Base-by-base conservation (phyloP, 2,797 vertebrate genomes). In the Anas bernieri region DNA sequence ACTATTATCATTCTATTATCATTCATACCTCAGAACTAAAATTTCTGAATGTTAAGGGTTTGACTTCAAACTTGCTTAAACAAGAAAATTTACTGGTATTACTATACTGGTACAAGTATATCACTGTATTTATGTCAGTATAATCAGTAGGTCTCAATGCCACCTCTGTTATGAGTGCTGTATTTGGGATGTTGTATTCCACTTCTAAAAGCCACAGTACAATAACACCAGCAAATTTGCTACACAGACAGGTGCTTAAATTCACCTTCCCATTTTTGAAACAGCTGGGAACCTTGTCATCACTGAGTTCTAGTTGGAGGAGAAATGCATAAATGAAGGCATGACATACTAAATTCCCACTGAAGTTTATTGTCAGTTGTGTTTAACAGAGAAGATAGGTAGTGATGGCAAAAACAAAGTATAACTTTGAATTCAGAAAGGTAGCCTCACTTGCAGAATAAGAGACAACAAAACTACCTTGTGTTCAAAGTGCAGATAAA, bases 31-130 rank as follows among this genome's bases (percentile, higher is more conserved):
- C n/a, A 79, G 76, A 92, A 16, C 28, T 72, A 64, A 15, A 56
- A 55, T 75, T 83, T 83, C 70, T 89, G 64, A 88, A 70, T 17
- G 21, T 52, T 83, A 85, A 82, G 23, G 8, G 50, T 66, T 92
- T 94, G 56, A 92, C 81, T 80, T 80, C 50, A 86, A 28, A 58
- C 52, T 90, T 89, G 12, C 30, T 90, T 94, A 85, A 68, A 58
- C 41, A 88, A 74, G 54, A 86, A 92, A 80, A 70, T 50, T 33
- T 76, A 91, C 28, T 88, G 17, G 7, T 61, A 62, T 73, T 68
- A 62, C 50, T 61, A 4, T 35, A 33, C 2, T 33, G 21, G 25
- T 63, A 62, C 55, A 88, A 91, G 72, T 80, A 31, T 70, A 79
- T 78, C 21, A 58, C n/a, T n/a, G 41, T 43, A 82, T 28, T 50